phyloP scores from a whole-genome alignment of 2,888 invertebrate species.

The Agrotis clavis region DNA sequence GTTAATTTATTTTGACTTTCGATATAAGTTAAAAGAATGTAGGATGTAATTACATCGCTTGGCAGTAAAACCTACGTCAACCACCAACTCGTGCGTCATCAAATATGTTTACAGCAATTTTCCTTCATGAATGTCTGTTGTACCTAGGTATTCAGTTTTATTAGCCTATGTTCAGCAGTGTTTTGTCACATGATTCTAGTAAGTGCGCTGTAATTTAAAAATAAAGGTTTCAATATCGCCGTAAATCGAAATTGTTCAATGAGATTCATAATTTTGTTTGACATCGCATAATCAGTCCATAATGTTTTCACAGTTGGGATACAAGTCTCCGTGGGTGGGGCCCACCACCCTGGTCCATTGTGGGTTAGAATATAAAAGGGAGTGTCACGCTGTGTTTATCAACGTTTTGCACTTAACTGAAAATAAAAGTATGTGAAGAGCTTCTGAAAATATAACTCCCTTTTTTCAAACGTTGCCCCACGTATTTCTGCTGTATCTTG shows the following conservation, averaged over 20 bases:
- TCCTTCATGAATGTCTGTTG: slow-evolving; percentile 2
- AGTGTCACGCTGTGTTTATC: too few relatives aligned
- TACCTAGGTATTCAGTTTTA: slow-evolving; percentile 2
- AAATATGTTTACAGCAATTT: slow-evolving; percentile 15
- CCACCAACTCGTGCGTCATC: slow-evolving; percentile 25
- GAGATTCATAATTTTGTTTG: too few relatives aligned
- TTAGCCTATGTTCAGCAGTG: neutral
- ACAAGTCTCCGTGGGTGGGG: neutral
- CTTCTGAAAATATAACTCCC: too few relatives aligned
- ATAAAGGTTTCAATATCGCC: too few relatives aligned
- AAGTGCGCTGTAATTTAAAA: neutral
- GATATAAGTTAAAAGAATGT: neutral
- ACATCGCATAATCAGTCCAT: too few relatives aligned
- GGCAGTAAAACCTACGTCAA: slow-evolving; percentile 12
- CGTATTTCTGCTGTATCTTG: too few relatives aligned
- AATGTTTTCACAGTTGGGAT: neutral
- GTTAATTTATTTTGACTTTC: neutral
- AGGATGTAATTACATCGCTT: slow-evolving; percentile 3
- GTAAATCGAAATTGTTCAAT: too few relatives aligned
- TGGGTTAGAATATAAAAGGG: too few relatives aligned
- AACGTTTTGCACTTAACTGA: too few relatives aligned
- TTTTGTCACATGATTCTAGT: neutral
- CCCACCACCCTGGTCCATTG: neutral
- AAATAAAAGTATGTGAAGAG: too few relatives aligned
- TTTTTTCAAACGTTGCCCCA: too few relatives aligned